Base-by-base conservation (phyloP, 1,140 invertebrate genomes). In the Panulirus ornatus region DNA sequence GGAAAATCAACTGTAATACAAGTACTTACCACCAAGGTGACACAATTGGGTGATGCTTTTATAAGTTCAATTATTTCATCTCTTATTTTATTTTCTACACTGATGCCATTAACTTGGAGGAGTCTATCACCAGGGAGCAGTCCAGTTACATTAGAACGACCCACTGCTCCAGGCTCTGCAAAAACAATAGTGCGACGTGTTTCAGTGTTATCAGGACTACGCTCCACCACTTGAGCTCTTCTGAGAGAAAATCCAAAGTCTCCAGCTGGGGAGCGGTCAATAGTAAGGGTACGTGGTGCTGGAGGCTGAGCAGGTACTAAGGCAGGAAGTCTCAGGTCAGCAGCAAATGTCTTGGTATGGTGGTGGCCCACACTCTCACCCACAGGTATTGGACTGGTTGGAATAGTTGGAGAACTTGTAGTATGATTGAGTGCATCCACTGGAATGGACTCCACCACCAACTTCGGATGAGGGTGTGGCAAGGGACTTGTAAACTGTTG, bases 11-110 rank as follows among this genome's bases (percentile, higher is more conserved):
- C 40, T 30, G 1, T 44, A 34, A 36, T 40, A 6, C 1, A 30
- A 19, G 71, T 71, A 91, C 92, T 91, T 93, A 99, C 98, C 96
- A 97, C 97, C 44, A 99, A 96, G 66, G 95, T 96, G 82, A 99
- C 97, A 92, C 95, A 95, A 92, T 97, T 96, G 30, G 96, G 96
- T 63, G 97, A 98, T 75, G 96, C 96, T 91, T 97, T 97, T 92
- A 99, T 98, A 92, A 98, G 95, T 93, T 99, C 97, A 91, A 99
- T 98, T 88, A 99, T 97, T 93, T 98, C 97, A 93, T 99, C 98
- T 44, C 98, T 95, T 27, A 95, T 96, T 93, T 97, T 96, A 70
- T 96, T 96, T 93, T 98, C 97, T 0, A 99, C 97, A 88, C 96
- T 95, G 51, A 96, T 95, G 36, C 96, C 96, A 93, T 99, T 98